Evolutionary conservation across 2,888 invertebrate genomes (phyloP).

Genomic region (Morinoia aosen): DNA sequence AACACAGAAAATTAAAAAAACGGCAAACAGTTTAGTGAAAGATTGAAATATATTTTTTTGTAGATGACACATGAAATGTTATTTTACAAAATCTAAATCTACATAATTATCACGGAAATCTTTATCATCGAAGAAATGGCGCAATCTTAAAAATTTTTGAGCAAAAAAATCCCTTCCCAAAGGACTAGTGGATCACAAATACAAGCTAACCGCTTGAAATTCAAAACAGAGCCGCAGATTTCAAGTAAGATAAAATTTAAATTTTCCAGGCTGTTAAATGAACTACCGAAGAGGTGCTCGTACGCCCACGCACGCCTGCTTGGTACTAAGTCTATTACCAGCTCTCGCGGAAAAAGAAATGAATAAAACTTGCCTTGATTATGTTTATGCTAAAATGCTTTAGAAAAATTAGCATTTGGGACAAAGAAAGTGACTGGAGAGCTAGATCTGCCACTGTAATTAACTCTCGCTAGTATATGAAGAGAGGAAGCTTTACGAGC

Average conservation of each 20-base stretch:
- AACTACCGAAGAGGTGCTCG: neutral
- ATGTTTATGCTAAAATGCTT: neutral
- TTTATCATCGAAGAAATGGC: too few relatives aligned
- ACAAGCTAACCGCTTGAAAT: too few relatives aligned
- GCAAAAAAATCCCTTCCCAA: too few relatives aligned
- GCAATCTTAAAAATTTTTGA: too few relatives aligned
- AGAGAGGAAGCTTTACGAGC: neutral
- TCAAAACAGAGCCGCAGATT: neutral
- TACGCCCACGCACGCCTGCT: neutral
- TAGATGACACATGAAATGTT: too few relatives aligned
- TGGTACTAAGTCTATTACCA: neutral
- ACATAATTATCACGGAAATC: too few relatives aligned
- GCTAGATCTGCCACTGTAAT: neutral
- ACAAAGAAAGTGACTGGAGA: neutral
- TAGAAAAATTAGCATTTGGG: neutral
- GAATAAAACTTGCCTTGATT: neutral
- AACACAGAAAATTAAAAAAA: too few relatives aligned
- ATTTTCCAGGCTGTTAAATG: neutral
- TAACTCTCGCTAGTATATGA: neutral
- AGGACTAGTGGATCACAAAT: too few relatives aligned
- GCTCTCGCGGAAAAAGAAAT: neutral
- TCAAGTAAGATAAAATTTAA: neutral
- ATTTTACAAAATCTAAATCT: too few relatives aligned
- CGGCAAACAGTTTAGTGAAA: too few relatives aligned
- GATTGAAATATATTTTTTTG: too few relatives aligned